Evolutionary conservation across 1,140 invertebrate genomes (phyloP).

Genomic region (Drosophila suzukii): DNA sequence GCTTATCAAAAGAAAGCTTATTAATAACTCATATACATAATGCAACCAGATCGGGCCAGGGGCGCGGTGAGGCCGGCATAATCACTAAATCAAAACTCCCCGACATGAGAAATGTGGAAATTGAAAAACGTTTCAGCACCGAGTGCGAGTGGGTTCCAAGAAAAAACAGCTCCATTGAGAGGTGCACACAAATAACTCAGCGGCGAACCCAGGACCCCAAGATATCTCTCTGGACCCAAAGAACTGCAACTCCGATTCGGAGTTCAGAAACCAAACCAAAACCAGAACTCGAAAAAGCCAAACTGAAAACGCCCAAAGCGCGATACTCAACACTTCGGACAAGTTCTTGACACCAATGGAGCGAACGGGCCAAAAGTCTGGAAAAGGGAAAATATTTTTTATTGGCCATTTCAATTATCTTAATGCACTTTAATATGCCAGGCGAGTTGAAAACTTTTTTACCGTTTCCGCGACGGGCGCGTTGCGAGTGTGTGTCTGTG

Average conservation of each 20-base stretch:
- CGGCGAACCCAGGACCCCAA: constrained; percentile 16
- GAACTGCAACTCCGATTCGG: not conserved
- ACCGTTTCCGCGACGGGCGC: constrained; percentile 49
- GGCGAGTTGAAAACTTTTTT: constrained; percentile 59
- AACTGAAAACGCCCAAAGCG: constrained; percentile 75
- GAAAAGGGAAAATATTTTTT: constrained; percentile 80
- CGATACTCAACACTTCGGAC: constrained; percentile 80
- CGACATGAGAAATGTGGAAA: constrained; percentile 78
- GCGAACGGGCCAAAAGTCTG: constrained; percentile 5
- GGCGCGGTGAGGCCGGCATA: constrained; percentile 30
- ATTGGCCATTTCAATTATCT: constrained; percentile 84
- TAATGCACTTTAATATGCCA: constrained; percentile 81
- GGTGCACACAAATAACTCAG: constrained; percentile 40
- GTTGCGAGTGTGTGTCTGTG: constrained; percentile 60
- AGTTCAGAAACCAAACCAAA: constrained; percentile 8
- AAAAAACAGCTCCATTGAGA: constrained; percentile 31
- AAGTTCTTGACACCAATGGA: constrained; percentile 73
- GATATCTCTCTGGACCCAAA: not conserved
- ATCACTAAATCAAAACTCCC: constrained; percentile 76
- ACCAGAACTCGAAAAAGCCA: constrained; percentile 5
- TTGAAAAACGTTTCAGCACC: constrained; percentile 69
- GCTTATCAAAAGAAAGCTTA: constrained; percentile 74
- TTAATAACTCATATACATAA: constrained; percentile 73
- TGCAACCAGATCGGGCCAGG: constrained; percentile 12
- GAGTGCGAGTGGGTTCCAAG: constrained; percentile 47